phyloP scores from a whole-genome alignment of 2,888 invertebrate genomes.

The Xanthorhoe spadicearia region DNA sequence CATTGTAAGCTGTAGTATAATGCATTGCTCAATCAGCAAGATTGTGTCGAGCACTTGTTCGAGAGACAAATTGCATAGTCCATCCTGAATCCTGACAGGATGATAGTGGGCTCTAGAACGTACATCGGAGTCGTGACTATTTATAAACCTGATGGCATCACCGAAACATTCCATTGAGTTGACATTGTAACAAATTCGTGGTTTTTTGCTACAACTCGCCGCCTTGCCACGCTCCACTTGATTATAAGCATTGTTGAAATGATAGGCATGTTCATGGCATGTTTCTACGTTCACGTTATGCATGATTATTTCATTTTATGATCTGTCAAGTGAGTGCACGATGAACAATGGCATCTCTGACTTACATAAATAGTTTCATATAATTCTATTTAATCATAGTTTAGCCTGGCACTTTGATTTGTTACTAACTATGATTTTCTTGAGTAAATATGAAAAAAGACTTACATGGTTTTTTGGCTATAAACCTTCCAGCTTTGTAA shows the following conservation, averaged over 20 bases:
- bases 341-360: slow-evolving; percentile 24
- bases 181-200: slow-evolving; percentile 51
- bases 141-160: slow-evolving; percentile 74
- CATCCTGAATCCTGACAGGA: slow-evolving; percentile 68
- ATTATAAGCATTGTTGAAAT: slow-evolving; percentile 29
- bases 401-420: background rate
- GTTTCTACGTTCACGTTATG: slow-evolving; percentile 35
- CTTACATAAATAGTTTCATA: slow-evolving; percentile 22
- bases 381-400: too few species aligned
- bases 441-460: slow-evolving; percentile 33
- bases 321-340: slow-evolving; percentile 29
- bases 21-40: slow-evolving; percentile 50
- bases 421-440: background rate
- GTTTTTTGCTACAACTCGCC: slow-evolving; percentile 48
- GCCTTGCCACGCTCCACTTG: slow-evolving; percentile 49
- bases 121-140: slow-evolving; percentile 66
- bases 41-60: slow-evolving; percentile 46
- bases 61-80: slow-evolving; percentile 59
- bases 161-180: slow-evolving; percentile 70
- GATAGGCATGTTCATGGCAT: slow-evolving; percentile 4
- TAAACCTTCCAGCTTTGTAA: slow-evolving; percentile 55
- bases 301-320: slow-evolving; percentile 39
- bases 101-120: slow-evolving; percentile 66
- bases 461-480: slow-evolving; percentile 47
- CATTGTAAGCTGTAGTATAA: slow-evolving; percentile 22